These are phyloP conservation scores for Dioctria linearis DNA, from an alignment of 2,888 invertebrate genomes.

Conservation along the genomic window DNA sequence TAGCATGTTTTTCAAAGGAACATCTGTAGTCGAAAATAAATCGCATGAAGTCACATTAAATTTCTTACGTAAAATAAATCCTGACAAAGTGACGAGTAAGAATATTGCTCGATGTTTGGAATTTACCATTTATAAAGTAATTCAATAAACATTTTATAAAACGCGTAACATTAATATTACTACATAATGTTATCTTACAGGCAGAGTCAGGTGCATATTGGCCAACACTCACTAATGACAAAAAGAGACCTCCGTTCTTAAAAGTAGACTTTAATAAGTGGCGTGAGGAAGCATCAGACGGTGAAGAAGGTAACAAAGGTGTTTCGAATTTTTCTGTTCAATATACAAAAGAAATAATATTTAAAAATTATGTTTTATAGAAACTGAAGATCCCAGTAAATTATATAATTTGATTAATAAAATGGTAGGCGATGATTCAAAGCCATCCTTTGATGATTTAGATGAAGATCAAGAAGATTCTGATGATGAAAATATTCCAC, in stretches of 20 bases:
- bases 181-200: slow-evolving; percentile 64
- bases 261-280: slow-evolving; percentile 98
- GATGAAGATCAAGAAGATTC: slow-evolving; percentile 79
- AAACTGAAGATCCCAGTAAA: slow-evolving; percentile 27
- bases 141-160: neutral
- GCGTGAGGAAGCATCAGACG: slow-evolving; percentile 97
- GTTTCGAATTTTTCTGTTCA: neutral
- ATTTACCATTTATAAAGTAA: slow-evolving; percentile 79
- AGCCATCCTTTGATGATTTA: slow-evolving; percentile 83
- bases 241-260: slow-evolving; percentile 93
- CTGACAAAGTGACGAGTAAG: slow-evolving; percentile 82
- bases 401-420: slow-evolving; percentile 35
- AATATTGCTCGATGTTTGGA: slow-evolving; percentile 84
- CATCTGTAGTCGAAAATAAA: slow-evolving; percentile 87
- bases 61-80: slow-evolving; percentile 85
- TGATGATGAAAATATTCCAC: slow-evolving; percentile 76
- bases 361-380: slow-evolving; percentile 13
- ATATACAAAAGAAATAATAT: slow-evolving; percentile 1
- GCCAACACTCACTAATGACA: slow-evolving; percentile 89
- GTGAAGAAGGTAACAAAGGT: slow-evolving; percentile 76
- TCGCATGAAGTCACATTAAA: slow-evolving; percentile 90
- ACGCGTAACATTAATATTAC: too few species aligned
- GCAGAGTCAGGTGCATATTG: slow-evolving; percentile 84
- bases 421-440: slow-evolving; percentile 72
- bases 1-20: slow-evolving; percentile 86